These are phyloP conservation scores for Phocoena phocoena DNA, from an alignment of 2,113 vertebrate species.

Conservation along the genomic window DNA sequence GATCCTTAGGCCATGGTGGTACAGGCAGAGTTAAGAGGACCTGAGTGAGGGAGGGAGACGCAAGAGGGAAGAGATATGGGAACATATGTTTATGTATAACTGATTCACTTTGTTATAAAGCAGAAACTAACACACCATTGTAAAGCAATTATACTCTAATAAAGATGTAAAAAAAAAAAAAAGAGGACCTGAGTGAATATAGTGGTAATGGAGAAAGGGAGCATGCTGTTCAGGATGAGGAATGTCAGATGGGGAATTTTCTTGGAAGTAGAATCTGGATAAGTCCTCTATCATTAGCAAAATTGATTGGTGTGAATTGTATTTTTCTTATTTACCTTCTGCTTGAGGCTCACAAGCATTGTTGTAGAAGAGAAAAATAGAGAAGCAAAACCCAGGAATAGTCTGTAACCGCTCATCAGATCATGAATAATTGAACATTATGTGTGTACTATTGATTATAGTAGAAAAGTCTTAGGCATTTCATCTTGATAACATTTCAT, in stretches of 20 bases:
- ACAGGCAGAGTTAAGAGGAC: neutral
- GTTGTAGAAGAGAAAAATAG: neutral
- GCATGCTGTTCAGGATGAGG: neutral
- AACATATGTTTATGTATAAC: too few relatives aligned
- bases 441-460: neutral
- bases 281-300: neutral
- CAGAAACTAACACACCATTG: too few relatives aligned
- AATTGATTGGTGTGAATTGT: neutral
- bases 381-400: neutral
- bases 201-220: neutral
- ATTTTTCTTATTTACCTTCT: neutral
- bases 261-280: neutral
- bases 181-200: neutral
- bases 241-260: neutral
- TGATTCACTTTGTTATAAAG: too few relatives aligned
- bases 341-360: neutral
- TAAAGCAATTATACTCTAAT: too few relatives aligned
- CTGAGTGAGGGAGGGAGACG: neutral
- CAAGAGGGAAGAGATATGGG: too few relatives aligned
- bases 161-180: too few relatives aligned
- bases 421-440: neutral
- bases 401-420: neutral
- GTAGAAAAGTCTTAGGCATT: slow-evolving; percentile 12
- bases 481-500: neutral
- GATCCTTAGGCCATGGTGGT: neutral